phyloP scores from a whole-genome alignment of 2,113 vertebrate genomes.

The Pygoscelis adeliae region DNA sequence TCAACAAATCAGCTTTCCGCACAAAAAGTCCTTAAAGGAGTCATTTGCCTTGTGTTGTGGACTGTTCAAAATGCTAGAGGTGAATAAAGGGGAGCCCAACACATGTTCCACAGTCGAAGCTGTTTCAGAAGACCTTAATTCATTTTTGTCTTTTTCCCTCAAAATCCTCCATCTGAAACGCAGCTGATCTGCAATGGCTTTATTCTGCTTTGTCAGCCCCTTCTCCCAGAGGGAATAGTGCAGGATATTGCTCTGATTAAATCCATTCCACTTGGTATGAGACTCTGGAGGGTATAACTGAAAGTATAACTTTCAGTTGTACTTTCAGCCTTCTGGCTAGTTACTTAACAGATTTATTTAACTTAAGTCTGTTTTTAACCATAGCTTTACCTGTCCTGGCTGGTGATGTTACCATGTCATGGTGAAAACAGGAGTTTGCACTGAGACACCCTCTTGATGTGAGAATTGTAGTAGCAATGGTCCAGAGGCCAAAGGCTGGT shows the following conservation, averaged over 20 bases:
- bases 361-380: background rate
- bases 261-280: background rate
- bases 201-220: background rate
- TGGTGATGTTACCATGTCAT: background rate
- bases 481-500: no score
- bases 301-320: background rate
- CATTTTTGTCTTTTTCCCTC: background rate
- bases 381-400: background rate
- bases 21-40: background rate
- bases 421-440: background rate
- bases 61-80: background rate
- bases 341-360: background rate
- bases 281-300: background rate
- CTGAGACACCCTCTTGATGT: background rate
- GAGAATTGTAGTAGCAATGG: background rate
- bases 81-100: background rate
- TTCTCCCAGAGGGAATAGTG: background rate
- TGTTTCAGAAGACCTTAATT: background rate
- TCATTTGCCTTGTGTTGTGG: fast-evolving
- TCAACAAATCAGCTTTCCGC: background rate
- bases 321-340: background rate
- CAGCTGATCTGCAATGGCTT: background rate
- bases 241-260: slow-evolving; percentile 3
- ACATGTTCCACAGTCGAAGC: background rate
- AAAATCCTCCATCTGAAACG: background rate